phyloP scores from a whole-genome alignment of 1,140 invertebrate genomes.

The Octopus bimaculoides region DNA sequence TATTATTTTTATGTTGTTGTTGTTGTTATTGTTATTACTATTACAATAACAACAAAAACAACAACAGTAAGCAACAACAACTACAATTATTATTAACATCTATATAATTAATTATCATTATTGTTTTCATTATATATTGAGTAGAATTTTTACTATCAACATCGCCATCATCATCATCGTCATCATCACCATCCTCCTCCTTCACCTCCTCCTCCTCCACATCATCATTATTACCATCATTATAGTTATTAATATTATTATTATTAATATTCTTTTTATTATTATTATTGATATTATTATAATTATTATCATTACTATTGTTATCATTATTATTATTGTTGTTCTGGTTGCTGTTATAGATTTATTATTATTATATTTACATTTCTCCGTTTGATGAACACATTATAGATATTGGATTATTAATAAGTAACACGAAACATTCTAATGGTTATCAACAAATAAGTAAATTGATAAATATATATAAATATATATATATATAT shows the following conservation, averaged over 20 bases:
- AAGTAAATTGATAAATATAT: too few relatives aligned
- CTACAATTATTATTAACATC: too few relatives aligned
- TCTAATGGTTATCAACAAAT: too few relatives aligned
- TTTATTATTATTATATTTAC: neutral
- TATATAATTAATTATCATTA: too few relatives aligned
- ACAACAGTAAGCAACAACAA: too few relatives aligned
- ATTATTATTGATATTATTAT: neutral
- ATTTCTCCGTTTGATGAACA: too few relatives aligned
- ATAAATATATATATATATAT: too few relatives aligned
- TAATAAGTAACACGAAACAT: too few relatives aligned
- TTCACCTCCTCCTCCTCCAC: neutral
- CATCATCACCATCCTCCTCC: neutral
- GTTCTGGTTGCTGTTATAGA: neutral
- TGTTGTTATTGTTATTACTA: too few relatives aligned
- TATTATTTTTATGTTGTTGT: too few relatives aligned
- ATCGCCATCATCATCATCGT: neutral
- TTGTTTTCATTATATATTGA: neutral
- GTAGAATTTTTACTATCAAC: neutral
- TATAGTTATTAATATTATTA: neutral
- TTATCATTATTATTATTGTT: neutral
- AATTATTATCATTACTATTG: neutral
- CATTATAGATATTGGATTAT: too few relatives aligned
- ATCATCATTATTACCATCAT: neutral
- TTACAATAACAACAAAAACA: too few relatives aligned
- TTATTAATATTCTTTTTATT: neutral